Evolutionary conservation across 2,888 invertebrate genomes (phyloP), one percentile per base, ranked within the genome.

Genomic region (Ryuthela nishihirai): DNA sequence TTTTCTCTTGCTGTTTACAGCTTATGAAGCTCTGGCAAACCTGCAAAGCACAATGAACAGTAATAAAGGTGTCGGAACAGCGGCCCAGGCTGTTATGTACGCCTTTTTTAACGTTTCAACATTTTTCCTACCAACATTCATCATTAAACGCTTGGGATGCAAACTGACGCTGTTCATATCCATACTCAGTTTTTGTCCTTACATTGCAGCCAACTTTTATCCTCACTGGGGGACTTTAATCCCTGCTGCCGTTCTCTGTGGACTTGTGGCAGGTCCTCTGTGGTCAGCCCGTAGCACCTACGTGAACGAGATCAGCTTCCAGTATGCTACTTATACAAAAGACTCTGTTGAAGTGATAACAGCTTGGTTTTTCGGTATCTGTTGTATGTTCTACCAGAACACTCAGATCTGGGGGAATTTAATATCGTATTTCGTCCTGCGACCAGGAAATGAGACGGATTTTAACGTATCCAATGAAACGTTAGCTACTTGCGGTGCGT

Each of bases 31-130:
- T n/a, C 24, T 61, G 36, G 29, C 49, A 12, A 65, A 65, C 29
- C 48, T 65, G 12, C 60, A 63, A 43, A 64, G 54, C 25, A 63
- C 60, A 5, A 43, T 63, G 44, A 63, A 63, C 18, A 41, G 45
- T n/a, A 43, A 5, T 3, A 88, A 88, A 70, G 93, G 93, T 44
- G 80, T 95, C 43, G 94, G 94, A 32, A 91, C 91, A 1, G 88
- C 89, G 3, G 90, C 92, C 4, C 79, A 93, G 55, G 86, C 89
- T 70, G 87, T 92, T 34, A 85, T 95, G 67, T 98, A 97, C 76
- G 89, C 88, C 26, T 17, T 43, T 0, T 52, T 61, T 61, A 92
- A 97, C 53, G 81, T 97, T 12, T 95, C 95, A 54, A 95, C 95
- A 76, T 88, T 97, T 76, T 93, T 98, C 76, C 84, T 97, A 64